Evolutionary conservation across 2,113 vertebrate genomes (phyloP).

Genomic region (Oreocharis arfaki): DNA sequence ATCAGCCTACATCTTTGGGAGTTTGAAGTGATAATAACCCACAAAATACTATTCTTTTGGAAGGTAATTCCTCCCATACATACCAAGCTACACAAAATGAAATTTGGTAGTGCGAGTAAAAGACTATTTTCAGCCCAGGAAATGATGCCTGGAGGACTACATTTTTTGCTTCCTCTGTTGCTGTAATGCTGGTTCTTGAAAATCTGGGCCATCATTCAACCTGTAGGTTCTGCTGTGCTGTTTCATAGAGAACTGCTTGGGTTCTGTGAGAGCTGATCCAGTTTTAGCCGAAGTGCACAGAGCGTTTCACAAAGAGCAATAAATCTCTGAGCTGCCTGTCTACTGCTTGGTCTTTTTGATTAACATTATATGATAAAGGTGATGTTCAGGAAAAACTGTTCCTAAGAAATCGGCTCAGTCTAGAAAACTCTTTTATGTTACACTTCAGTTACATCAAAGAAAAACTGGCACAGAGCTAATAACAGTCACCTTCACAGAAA

Average conservation of each 20-base stretch:
- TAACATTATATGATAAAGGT: background rate
- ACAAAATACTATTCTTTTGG: background rate
- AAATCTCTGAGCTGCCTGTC: background rate
- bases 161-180: background rate
- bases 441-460: background rate
- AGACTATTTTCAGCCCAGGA: background rate
- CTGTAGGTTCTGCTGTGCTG: background rate
- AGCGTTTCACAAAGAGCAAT: background rate
- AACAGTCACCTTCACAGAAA: background rate
- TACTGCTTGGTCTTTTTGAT: background rate
- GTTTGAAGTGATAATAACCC: background rate
- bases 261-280: background rate
- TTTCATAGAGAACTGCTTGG: background rate
- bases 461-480: background rate
- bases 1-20: background rate
- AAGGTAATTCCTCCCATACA: background rate
- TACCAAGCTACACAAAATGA: background rate
- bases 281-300: background rate
- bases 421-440: background rate
- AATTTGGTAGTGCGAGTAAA: background rate
- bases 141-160: background rate
- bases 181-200: background rate
- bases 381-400: background rate
- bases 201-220: background rate
- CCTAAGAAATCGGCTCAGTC: background rate